Conservation (phyloP, 2,888 invertebrate species). For the Eutolmus rufibarbis region DNA sequence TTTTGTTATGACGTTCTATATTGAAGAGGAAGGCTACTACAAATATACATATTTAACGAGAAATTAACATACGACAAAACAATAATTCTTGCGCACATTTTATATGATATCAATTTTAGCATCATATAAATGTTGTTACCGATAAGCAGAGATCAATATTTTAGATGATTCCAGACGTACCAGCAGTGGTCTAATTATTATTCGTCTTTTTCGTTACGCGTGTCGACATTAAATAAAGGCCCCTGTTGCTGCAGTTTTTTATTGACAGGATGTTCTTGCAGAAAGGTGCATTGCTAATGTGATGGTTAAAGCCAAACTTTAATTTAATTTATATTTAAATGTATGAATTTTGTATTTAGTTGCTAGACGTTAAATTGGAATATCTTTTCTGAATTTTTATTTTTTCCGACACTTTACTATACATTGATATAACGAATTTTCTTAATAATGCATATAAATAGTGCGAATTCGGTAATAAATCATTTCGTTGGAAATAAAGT, state of each 20-base stretch:
- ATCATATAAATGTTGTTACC: slow-evolving; percentile 37
- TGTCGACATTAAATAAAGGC: not conserved
- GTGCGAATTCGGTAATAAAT: no score
- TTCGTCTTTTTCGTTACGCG: not conserved
- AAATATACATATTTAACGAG: slow-evolving; percentile 32
- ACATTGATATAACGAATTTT: no score
- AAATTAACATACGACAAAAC: slow-evolving; percentile 35
- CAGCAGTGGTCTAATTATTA: not conserved
- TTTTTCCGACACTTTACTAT: no score
- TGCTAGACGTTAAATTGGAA: not conserved
- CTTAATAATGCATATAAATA: no score
- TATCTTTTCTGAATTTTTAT: not conserved
- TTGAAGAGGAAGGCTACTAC: slow-evolving; percentile 21
- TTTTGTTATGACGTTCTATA: slow-evolving; percentile 34
- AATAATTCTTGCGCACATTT: slow-evolving; percentile 40
- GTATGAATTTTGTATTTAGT: no score
- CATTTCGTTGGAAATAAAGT: no score
- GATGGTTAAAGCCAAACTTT: not conserved
- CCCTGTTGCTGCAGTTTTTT: not conserved
- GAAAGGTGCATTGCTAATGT: not conserved
- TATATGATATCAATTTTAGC: slow-evolving; percentile 24
- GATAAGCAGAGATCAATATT: slow-evolving; percentile 17
- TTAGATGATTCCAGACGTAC: not conserved
- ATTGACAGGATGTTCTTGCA: not conserved
- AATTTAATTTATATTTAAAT: no score